Evolutionary conservation across 1,140 invertebrate genomes (phyloP), one percentile per base, ranked within the genome.

Genomic region (Mercenaria mercenaria): DNA sequence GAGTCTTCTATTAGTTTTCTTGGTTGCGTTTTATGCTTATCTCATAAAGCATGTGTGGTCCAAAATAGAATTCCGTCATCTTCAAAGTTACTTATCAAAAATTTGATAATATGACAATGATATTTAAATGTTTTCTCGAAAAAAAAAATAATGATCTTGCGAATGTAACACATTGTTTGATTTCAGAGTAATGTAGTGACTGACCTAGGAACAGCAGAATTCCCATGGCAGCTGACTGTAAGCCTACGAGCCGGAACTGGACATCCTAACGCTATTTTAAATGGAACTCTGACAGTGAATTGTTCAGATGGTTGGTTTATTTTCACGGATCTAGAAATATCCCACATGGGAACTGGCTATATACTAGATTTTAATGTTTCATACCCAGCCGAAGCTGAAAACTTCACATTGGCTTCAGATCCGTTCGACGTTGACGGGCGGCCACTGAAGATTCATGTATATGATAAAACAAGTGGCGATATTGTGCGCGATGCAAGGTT

Each of bases 341-440:
- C 88, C 1, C 88, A 89, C 39, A 89, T 76, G 80, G 88, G 80
- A 6, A 77, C 59, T 29, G 91, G 86, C 26, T 95, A 94, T 90
- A 85, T 91, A 6, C 72, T 95, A 0, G 86, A 92, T 15, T 95
- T 95, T 86, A 91, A 83, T 23, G 90, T 94, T 29, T 91, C 86
- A 0, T 89, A 47, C 13, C 94, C 94, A 23, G 32, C 80, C 0
- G 89, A 86, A 41, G 94, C 92, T 20, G 79, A 83, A 29, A 92
- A 93, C 79, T 93, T 92, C 37, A 91, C 92, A 0, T 43, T 92
- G 6, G 37, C 79, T 3, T 76, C 90, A 0, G 47, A 41, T 6
- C 59, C 88, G 0, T 61, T 94, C 37, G 84, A 86, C 52, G 85
- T 94, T 15, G 18, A 32, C 0, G 79, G 59, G 0, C 79, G 90